phyloP scores from a whole-genome alignment of 2,888 invertebrate species.

The Alcis repandata region DNA sequence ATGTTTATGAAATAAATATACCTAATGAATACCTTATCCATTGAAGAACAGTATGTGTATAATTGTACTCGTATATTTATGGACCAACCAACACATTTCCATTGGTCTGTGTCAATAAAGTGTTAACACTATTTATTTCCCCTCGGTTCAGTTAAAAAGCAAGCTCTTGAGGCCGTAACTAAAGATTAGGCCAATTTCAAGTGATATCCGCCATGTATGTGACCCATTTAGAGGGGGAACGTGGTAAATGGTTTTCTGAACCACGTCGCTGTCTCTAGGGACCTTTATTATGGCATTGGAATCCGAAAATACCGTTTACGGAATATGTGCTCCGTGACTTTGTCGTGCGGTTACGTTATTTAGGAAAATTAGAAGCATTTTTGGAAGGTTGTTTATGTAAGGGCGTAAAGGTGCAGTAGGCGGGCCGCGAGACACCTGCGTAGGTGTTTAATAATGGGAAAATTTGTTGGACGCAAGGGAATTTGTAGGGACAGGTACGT shows the following conservation, averaged over 20 bases:
- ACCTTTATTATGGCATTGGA: slow-evolving; percentile 54
- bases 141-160: slow-evolving; percentile 55
- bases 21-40: no score
- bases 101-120: slow-evolving; percentile 9
- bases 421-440: background rate
- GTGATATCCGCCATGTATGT: slow-evolving; percentile 66
- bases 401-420: background rate
- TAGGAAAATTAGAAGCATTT: slow-evolving; percentile 39
- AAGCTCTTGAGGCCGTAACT: slow-evolving; percentile 69
- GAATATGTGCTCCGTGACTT: slow-evolving; percentile 44
- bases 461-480: slow-evolving; percentile 5
- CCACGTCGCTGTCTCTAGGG: slow-evolving; percentile 60
- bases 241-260: slow-evolving; percentile 71
- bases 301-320: slow-evolving; percentile 50
- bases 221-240: slow-evolving; percentile 66
- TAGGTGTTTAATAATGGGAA: background rate
- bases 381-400: slow-evolving; percentile 21
- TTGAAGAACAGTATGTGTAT: no score
- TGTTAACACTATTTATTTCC: slow-evolving; percentile 42
- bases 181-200: slow-evolving; percentile 75
- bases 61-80: no score
- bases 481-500: background rate
- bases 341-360: slow-evolving; percentile 38
- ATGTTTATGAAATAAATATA: no score
- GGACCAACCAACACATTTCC: no score